These are phyloP conservation scores for Thaumatotibia leucotreta DNA, from an alignment of 1,140 invertebrate genomes.

Conservation along the genomic window DNA sequence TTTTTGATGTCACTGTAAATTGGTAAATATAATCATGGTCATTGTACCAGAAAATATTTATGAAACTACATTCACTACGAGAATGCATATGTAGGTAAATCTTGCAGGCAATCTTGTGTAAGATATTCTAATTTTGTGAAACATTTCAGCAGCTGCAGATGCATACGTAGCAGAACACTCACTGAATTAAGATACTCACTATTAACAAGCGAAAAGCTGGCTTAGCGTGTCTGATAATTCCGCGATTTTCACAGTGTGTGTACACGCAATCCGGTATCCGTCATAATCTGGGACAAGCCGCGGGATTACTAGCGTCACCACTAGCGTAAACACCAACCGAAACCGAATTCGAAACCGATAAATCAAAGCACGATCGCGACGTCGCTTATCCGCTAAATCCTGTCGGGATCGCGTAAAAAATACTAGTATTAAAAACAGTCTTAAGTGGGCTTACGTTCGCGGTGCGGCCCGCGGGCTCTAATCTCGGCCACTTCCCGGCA, in stretches of 20 bases:
- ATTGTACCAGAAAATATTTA: too few species aligned
- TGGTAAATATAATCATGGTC: too few species aligned
- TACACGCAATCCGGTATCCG: conserved; percentile 65
- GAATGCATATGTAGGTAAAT: neutral
- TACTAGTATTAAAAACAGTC: conserved; percentile 76
- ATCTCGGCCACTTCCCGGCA: conserved; percentile 82
- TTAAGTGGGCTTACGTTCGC: conserved; percentile 75
- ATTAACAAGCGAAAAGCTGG: conserved; percentile 3
- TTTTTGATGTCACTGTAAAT: too few species aligned
- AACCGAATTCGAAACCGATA: conserved; percentile 65
- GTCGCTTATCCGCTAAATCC: conserved; percentile 72
- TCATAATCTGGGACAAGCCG: conserved; percentile 69
- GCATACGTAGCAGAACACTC: neutral
- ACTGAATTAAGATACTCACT: conserved; percentile 8
- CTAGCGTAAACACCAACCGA: conserved; percentile 69
- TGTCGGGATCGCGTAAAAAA: conserved; percentile 75
- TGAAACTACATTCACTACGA: neutral
- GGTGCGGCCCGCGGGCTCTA: conserved; percentile 76
- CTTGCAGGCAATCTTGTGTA: neutral
- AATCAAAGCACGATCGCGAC: conserved; percentile 72
- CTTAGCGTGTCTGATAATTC: conserved; percentile 26
- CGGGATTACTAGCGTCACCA: conserved; percentile 65
- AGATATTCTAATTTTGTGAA: neutral
- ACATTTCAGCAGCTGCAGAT: neutral
- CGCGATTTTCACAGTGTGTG: conserved; percentile 45